Percentiles rank a stretch among this genome's conserved stretches.
Evolutionary conservation across 2,113 vertebrate species (phyloP).

Genomic region (Neomonachus schauinslandi): DNA sequence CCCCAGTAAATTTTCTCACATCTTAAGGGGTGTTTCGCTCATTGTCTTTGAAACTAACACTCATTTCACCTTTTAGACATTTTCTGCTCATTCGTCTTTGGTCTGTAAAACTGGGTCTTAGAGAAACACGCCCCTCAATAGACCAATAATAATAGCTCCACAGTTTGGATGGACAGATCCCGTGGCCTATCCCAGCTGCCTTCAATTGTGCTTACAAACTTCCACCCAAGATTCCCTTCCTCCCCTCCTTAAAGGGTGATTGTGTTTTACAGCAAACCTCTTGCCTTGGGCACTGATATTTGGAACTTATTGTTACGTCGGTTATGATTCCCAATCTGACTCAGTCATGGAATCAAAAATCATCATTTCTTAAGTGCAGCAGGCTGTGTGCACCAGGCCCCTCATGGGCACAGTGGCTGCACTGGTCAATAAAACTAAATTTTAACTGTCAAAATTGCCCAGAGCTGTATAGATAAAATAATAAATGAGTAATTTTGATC

Average conservation of each 20-base stretch:
- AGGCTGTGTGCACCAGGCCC: conserved; percentile 84
- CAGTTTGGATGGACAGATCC: conserved; percentile 60
- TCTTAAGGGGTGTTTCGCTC: conserved; percentile 27
- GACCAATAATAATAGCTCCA: neutral
- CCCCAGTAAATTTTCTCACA: conserved; percentile 45
- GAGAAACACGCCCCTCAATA: conserved; percentile 55
- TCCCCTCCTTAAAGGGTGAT: conserved; percentile 82
- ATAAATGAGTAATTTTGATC: conserved; percentile 89
- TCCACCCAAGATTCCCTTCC: conserved; percentile 73
- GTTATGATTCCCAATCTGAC: conserved; percentile 85
- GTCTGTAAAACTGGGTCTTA: conserved; percentile 69
- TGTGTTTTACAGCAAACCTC: conserved; percentile 86
- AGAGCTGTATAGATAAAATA: conserved; percentile 89
- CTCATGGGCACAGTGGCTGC: conserved; percentile 86
- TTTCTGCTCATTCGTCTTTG: conserved; percentile 76
- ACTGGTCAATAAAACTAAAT: conserved; percentile 90
- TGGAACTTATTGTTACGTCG: conserved; percentile 86
- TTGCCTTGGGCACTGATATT: conserved; percentile 84
- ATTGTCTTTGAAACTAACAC: conserved; percentile 38
- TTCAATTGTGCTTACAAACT: conserved; percentile 76
- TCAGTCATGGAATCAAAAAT: conserved; percentile 86
- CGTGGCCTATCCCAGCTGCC: conserved; percentile 60
- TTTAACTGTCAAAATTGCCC: conserved; percentile 90
- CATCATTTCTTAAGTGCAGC: conserved; percentile 84
- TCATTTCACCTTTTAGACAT: conserved; percentile 67